Conservation (phyloP, 2,888 invertebrate genomes). For the Coremacera marginata region DNA sequence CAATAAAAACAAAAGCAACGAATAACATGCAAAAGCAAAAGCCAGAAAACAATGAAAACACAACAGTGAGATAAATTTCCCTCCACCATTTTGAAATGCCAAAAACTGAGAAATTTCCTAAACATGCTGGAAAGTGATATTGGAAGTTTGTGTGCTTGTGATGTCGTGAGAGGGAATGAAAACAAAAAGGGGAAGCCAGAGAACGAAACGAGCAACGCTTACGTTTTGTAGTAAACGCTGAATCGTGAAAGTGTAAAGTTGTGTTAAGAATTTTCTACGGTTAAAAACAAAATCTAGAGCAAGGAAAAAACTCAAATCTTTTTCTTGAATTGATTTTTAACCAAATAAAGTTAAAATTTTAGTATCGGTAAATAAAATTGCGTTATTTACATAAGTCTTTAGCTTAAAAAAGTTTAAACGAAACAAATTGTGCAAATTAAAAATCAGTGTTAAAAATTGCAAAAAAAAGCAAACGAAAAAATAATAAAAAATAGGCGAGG, state of each 20-base stretch:
- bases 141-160: neutral
- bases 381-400: too few species aligned
- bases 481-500: too few species aligned
- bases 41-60: slow-evolving; percentile 13
- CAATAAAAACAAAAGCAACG: neutral
- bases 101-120: neutral
- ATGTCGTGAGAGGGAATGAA: neutral
- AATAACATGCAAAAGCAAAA: neutral
- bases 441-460: too few species aligned
- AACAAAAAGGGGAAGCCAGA: neutral
- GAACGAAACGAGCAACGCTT: neutral
- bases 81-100: slow-evolving; percentile 29
- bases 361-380: too few species aligned
- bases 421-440: too few species aligned
- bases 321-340: neutral
- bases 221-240: slow-evolving; percentile 14
- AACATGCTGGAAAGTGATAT: slow-evolving; percentile 10
- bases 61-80: slow-evolving; percentile 23
- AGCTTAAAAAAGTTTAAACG: too few species aligned
- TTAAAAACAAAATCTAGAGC: neutral
- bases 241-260: neutral
- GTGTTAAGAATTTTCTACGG: neutral
- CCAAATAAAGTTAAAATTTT: too few species aligned
- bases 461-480: too few species aligned
- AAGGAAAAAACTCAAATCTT: neutral